phyloP scores from a whole-genome alignment of 2,888 invertebrate genomes.

The Pseudoips prasinana region DNA sequence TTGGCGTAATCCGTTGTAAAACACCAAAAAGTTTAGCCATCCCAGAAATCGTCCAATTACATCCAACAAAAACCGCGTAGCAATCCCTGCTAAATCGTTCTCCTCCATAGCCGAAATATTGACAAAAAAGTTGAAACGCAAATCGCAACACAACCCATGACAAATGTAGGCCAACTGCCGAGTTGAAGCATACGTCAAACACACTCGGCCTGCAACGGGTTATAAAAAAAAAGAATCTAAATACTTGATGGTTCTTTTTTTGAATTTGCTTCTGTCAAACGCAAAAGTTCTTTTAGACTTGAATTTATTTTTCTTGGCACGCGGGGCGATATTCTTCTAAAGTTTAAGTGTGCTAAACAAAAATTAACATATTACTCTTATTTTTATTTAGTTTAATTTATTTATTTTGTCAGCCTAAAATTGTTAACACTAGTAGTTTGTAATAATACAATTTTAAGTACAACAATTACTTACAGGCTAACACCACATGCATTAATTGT shows the following conservation, averaged over 20 bases:
- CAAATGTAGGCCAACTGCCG: constrained; percentile 48
- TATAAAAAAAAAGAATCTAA: constrained; percentile 35
- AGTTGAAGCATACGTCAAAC: constrained; percentile 41
- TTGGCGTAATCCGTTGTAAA: not conserved
- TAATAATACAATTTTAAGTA: too few relatives aligned
- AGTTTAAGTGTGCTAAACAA: too few relatives aligned
- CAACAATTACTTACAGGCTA: too few relatives aligned
- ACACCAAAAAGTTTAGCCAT: constrained; percentile 13
- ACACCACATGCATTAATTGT: too few relatives aligned
- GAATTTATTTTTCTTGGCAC: too few relatives aligned
- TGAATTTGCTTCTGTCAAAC: constrained; percentile 6
- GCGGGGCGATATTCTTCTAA: too few relatives aligned
- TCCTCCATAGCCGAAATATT: constrained; percentile 18
- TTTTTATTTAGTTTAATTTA: too few relatives aligned
- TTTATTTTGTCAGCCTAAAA: too few relatives aligned
- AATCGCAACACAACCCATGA: constrained; percentile 33
- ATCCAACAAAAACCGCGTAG: constrained; percentile 19
- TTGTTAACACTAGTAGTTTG: too few relatives aligned
- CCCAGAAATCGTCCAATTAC: constrained; percentile 28
- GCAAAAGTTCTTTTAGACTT: too few relatives aligned
- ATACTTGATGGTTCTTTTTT: constrained; percentile 3
- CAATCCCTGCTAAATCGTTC: constrained; percentile 18
- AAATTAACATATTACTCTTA: too few relatives aligned
- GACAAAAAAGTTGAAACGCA: constrained; percentile 14
- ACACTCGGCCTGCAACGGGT: constrained; percentile 33